Percentiles rank a stretch among this genome's conserved stretches.
These are phyloP conservation scores for Operophtera brumata DNA, from an alignment of 2,888 invertebrate genomes.

Conservation along the genomic window DNA sequence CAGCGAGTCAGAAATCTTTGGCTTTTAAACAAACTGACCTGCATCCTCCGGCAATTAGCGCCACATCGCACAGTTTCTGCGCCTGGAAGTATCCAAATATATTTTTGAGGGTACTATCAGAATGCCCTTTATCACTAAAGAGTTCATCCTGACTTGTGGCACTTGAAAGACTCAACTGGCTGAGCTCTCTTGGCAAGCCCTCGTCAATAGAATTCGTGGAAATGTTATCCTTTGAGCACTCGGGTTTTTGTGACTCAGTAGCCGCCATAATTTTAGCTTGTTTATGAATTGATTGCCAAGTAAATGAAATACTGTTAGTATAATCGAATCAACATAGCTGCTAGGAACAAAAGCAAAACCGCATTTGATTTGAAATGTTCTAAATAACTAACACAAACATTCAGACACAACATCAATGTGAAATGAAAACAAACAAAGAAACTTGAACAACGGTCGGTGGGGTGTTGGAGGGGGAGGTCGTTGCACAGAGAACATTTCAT, in stretches of 20 bases:
- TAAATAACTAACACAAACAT: no score
- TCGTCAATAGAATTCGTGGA: conserved; percentile 78
- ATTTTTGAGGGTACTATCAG: conserved; percentile 88
- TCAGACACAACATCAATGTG: no score
- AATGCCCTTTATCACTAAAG: conserved; percentile 88
- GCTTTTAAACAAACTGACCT: conserved; percentile 64
- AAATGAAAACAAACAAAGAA: no score
- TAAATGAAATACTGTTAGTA: background rate
- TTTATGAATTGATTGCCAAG: background rate
- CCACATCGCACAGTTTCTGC: conserved; percentile 93
- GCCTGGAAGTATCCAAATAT: conserved; percentile 91
- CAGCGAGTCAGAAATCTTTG: background rate
- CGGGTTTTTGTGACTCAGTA: conserved; percentile 66
- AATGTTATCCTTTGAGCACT: conserved; percentile 69
- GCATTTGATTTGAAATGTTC: conserved; percentile 9
- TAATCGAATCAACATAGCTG: conserved; percentile 8
- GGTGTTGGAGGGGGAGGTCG: no score
- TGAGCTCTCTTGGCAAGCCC: conserved; percentile 84
- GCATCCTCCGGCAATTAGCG: conserved; percentile 88
- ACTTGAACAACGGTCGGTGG: no score
- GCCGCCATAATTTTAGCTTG: conserved; percentile 58
- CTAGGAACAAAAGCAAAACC: conserved; percentile 14
- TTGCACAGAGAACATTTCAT: no score
- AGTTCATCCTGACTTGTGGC: conserved; percentile 88
- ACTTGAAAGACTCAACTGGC: conserved; percentile 84